Base-by-base conservation (phyloP, 2,113 vertebrate genomes). In the Patagioenas fasciata region DNA sequence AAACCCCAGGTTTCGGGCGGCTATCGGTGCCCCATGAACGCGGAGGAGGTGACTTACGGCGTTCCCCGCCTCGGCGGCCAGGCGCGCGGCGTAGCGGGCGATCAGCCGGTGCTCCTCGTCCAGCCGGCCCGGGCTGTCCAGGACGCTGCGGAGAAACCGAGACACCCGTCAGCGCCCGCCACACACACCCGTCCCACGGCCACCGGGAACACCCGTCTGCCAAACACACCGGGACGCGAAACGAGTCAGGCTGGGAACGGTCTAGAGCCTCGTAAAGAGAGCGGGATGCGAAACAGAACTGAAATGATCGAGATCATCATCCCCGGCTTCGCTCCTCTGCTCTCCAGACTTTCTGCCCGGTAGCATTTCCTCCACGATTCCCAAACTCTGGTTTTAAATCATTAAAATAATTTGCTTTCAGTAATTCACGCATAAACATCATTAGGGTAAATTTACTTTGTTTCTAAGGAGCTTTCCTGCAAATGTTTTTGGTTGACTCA, bases 51-150 rank as follows among this genome's bases (percentile, higher is more conserved):
- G 69, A 98, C 99, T 99, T 85, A 99, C 99, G 31, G 98, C 94
- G 56, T 98, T 99, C 31, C 98, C 98, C 38, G 99, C 99, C 95
- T 99, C 99, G 12, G 99, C 99, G 16, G 99, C 99, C 95, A 99
- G 95, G 23, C 99, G 98, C 11, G 99, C 99, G 15, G 99, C 99
- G 36, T 99, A 99, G 53, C 99, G 97, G 70, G 99, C 99, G 36
- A 99, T 99, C 58, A 99, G 98, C 38, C 99, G 97, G 85, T 99
- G 99, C 92, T 99, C 99, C 96, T 99, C 99, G 11, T 99, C 99
- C 87, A 99, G 97, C 54, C 99, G 94, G 85, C 99, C 98, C 3
- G 99, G 99, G 97, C 99, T 99, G 94, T 99, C 99, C 97, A 99
- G 97, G 91, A 98, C 98, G 34, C 99, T 99, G 98, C 17, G 40